phyloP scores from a whole-genome alignment of 1,140 invertebrate species.

The Rhyacophila brunnea region DNA sequence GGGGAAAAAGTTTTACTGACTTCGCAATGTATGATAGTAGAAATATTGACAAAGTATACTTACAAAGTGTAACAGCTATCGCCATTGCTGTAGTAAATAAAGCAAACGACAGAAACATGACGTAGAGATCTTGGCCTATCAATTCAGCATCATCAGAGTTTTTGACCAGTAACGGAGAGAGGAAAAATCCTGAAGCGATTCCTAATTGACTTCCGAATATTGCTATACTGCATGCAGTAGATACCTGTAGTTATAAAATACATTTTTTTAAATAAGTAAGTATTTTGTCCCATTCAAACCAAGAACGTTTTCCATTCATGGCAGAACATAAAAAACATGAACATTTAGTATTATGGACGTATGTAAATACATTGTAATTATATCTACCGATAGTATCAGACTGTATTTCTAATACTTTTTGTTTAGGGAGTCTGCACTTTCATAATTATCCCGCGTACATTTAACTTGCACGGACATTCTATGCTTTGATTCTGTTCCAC shows the following conservation, averaged over 20 bases:
- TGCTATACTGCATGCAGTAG: conserved; percentile 73
- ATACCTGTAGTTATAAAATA: conserved; percentile 59
- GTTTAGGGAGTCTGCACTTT: no score
- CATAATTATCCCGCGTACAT: no score
- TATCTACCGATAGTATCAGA: no score
- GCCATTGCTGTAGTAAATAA: conserved; percentile 58
- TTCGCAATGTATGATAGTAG: no score
- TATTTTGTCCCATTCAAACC: no score
- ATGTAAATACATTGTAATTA: not conserved
- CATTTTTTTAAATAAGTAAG: no score
- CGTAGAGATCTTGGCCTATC: conserved; percentile 43
- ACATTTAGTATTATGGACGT: not conserved
- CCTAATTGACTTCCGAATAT: conserved; percentile 77
- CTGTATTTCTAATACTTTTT: no score
- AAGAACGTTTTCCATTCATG: no score
- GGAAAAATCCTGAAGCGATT: conserved; percentile 44
- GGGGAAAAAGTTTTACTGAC: no score
- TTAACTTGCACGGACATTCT: no score
- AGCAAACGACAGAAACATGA: conserved; percentile 54
- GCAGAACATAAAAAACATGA: not conserved
- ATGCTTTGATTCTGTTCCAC: no score
- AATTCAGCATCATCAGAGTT: conserved; percentile 45
- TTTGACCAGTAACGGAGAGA: conserved; percentile 48
- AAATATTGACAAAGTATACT: no score
- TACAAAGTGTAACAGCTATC: conserved; percentile 61